Evolutionary conservation across 2,113 vertebrate genomes (phyloP), one percentile per base, ranked within the genome.

Genomic region (Pseudorhombus dupliciocellatus): DNA sequence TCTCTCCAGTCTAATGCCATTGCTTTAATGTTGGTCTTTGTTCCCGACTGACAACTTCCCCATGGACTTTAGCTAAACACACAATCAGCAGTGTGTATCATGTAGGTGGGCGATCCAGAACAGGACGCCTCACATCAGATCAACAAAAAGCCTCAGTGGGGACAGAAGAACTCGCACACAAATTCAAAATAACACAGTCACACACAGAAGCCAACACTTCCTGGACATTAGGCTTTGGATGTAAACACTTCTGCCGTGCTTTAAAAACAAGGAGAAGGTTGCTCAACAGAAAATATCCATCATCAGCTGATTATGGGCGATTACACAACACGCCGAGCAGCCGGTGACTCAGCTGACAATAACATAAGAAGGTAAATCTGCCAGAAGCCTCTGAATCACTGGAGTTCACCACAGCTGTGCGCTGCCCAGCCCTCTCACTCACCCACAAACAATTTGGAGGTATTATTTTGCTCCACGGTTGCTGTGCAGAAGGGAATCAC

Each of bases 331-430:
- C 67, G 52, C 4, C 10, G 4, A 48, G 66, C 70, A 18, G 16
- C 46, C 30, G 58, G 31, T 70, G 66, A 87, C 34, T 74, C 69
- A 84, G 80, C 75, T 77, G 77, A 84, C 69, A 80, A 74, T 59
- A 83, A 79, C 63, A 73, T n/a, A 52, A 70, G 28, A 37, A 20
- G 30, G 57, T 62, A 70, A 75, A 48, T 75, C 37, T 68, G n/a
- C 55, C 66, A 61, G 28, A 75, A 48, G 12, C 58, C 59, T 70
- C 25, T 66, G 40, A 68, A 57, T 75, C 61, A 76, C 5, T 48
- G 56, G 24, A 42, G 22, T 44, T 67, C 42, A 73, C 67, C 42
- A 64, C 61, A 62, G 63, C 70, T 73, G 48, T n/a, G 9, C 25
- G 61, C 70, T 64, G 58, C 71, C 60, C 52, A 75, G 7, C 37